phyloP scores from a whole-genome alignment of 1,140 invertebrate species.

The Acyrthosiphon pisum region DNA sequence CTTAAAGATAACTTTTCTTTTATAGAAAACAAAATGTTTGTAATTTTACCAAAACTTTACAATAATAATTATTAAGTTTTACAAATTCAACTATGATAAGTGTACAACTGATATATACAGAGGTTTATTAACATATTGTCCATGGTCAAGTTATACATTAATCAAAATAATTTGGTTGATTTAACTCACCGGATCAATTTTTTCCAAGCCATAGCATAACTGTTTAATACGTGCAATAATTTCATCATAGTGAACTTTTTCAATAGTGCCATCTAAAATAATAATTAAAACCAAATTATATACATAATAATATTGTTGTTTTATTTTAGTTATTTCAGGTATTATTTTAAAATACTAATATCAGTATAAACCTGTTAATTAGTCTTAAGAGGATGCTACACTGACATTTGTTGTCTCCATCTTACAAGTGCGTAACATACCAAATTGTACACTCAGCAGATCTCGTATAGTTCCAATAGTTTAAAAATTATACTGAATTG shows the following conservation, averaged over 20 bases:
- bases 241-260: constrained; percentile 96
- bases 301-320: background rate
- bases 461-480: too few species aligned
- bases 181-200: constrained; percentile 88
- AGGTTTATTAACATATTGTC: background rate
- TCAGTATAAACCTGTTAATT: background rate
- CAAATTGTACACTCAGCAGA: too few species aligned
- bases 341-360: background rate
- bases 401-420: too few species aligned
- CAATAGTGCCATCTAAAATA: constrained; percentile 80
- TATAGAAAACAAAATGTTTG: background rate
- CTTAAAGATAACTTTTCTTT: background rate
- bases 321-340: background rate
- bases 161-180: background rate
- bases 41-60: background rate
- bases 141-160: background rate
- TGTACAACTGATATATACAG: background rate
- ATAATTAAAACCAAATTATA: background rate
- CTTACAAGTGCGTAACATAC: too few species aligned
- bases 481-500: too few species aligned
- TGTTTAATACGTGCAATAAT: constrained; percentile 96
- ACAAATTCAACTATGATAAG: background rate
- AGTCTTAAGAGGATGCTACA: too few species aligned
- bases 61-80: background rate
- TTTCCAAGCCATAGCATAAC: constrained; percentile 94